Evolutionary conservation across 2,888 invertebrate genomes (phyloP).

Genomic region (Chrysolina oricalcia): DNA sequence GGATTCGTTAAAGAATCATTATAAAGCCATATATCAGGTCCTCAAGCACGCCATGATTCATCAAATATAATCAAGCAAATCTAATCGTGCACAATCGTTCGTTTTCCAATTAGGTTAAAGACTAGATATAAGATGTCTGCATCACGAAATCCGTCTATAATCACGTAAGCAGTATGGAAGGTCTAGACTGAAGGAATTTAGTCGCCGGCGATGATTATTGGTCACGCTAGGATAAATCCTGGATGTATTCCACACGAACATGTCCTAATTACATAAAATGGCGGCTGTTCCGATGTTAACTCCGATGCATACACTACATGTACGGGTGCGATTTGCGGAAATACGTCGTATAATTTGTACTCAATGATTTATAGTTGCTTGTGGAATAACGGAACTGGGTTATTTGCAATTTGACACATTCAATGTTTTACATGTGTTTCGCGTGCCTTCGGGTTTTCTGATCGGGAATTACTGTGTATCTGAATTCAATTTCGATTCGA

Average conservation of each 20-base stretch:
- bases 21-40: neutral
- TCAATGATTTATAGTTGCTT: neutral
- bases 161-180: neutral
- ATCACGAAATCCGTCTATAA: neutral
- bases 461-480: neutral
- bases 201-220: constrained; percentile 5
- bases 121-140: neutral
- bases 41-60: neutral
- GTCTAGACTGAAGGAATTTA: constrained; percentile 2
- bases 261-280: constrained; percentile 15
- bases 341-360: constrained; percentile 14
- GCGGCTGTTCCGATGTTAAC: constrained; percentile 7
- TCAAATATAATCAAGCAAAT: constrained; percentile 11
- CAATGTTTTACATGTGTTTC: neutral
- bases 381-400: neutral
- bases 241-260: constrained; percentile 15
- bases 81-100: constrained; percentile 10
- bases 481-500: no score
- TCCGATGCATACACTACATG: neutral
- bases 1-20: neutral
- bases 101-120: constrained; percentile 9
- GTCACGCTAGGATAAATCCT: constrained; percentile 10
- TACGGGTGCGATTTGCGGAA: constrained; percentile 10
- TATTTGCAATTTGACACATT: constrained; percentile 14
- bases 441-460: neutral